A percentile compares a stretch with the other conserved stretches of the same genome.
Evolutionary conservation across 2,113 vertebrate species (phyloP).

Genomic region (Epinephelus lanceolatus): DNA sequence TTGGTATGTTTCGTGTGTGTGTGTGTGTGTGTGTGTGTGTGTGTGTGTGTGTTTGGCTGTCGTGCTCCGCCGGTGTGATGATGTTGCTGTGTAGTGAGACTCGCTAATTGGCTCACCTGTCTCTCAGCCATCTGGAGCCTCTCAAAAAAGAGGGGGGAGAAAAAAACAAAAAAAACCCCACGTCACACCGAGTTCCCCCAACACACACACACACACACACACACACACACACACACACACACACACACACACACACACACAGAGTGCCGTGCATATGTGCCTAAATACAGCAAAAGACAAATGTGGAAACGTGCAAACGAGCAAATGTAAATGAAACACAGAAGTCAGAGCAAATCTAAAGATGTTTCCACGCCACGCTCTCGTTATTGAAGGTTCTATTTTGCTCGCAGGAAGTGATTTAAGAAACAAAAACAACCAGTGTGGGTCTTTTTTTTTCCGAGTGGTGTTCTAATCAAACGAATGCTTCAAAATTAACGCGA

Average conservation of each 20-base stretch:
- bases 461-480: constrained; percentile 6
- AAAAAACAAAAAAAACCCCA: constrained; percentile 17
- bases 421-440: constrained; percentile 16
- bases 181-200: constrained; percentile 71
- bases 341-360: constrained; percentile 8
- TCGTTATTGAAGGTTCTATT: constrained; percentile 18
- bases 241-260: constrained; percentile 35
- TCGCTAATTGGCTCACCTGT: constrained; percentile 86
- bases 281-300: constrained; percentile 33
- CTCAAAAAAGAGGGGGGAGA: constrained; percentile 48
- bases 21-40: constrained; percentile 23
- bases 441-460: neutral
- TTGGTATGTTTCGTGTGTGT: constrained; percentile 4
- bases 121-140: constrained; percentile 85
- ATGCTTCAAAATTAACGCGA: constrained; percentile 13
- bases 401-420: constrained; percentile 36
- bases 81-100: constrained; percentile 80
- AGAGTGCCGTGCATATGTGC: constrained; percentile 14
- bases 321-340: constrained; percentile 36
- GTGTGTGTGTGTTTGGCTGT: constrained; percentile 49
- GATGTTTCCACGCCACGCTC: constrained; percentile 10
- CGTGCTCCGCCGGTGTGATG: constrained; percentile 74
- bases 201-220: constrained; percentile 45
- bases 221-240: constrained; percentile 36
- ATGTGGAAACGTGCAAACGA: constrained; percentile 27